These are phyloP conservation scores for Desmophyllum pertusum DNA, from an alignment of 92 coral and sea anemone genomes.

Conservation along the genomic window DNA sequence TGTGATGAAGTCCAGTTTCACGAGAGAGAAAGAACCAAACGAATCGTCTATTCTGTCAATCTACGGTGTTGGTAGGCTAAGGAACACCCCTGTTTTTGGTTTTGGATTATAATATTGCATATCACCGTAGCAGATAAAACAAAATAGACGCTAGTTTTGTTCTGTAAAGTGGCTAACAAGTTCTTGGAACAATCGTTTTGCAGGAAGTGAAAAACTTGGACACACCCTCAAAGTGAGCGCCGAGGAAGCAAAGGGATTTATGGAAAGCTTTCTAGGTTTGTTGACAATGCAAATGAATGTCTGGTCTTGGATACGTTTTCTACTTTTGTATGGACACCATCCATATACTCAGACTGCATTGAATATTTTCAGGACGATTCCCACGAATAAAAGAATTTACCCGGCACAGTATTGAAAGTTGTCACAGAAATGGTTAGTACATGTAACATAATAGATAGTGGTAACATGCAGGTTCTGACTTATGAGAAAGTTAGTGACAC, in stretches of 20 bases:
- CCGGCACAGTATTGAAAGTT: slow-evolving; percentile 68
- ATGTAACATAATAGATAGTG: background rate
- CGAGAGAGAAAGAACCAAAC: slow-evolving; percentile 91
- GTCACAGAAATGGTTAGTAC: slow-evolving; percentile 78
- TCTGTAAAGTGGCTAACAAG: no score
- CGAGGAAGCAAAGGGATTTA: slow-evolving; percentile 85
- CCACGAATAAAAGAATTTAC: slow-evolving; percentile 80
- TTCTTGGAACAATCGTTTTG: background rate
- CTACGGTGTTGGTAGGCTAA: slow-evolving; percentile 97
- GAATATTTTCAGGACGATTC: slow-evolving; percentile 60
- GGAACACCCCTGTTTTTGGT: slow-evolving; percentile 16
- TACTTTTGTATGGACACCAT: background rate
- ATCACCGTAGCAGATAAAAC: no score
- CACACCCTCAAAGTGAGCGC: slow-evolving; percentile 81
- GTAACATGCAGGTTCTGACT: background rate
- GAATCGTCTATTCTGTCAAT: slow-evolving; percentile 91
- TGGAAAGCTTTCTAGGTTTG: slow-evolving; percentile 88
- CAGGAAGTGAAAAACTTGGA: slow-evolving; percentile 91
- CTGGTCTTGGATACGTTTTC: background rate
- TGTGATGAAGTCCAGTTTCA: slow-evolving; percentile 63
- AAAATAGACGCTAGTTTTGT: background rate
- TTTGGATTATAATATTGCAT: background rate
- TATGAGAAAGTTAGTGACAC: no score
- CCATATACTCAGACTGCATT: background rate
- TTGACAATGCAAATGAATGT: background rate